Evolutionary conservation across 2,888 invertebrate species (phyloP), one percentile per base, ranked within the genome.

Genomic region (Temnothorax rugatulus): DNA sequence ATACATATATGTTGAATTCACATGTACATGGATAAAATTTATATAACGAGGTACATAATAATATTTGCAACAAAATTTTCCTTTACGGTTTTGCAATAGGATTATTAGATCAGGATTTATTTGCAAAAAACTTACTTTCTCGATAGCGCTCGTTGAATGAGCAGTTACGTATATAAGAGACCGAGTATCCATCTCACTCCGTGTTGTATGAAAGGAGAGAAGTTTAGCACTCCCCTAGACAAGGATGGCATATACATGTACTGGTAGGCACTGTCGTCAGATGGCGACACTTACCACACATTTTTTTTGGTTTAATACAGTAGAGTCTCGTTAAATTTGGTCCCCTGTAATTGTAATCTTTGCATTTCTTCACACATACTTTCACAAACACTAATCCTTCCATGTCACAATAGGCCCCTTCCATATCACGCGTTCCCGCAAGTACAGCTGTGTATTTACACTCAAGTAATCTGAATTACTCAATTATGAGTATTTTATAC

Each of bases 181-280:
- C 52, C 52, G 52, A n/a, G 52, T 52, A 52, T 21, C n/a, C 21
- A 52, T 52, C n/a, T 18, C 3, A 9, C 0, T 2, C 5, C 18
- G 59, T 44, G 74, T 98, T 97, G 97, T 98, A 98, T 98, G 97
- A 98, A 98, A 98, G 98, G 98, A 99, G 98, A 99, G 98, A 97
- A 96, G 97, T 97, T 97, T 97, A 97, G 97, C 97, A 97, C 97
- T 97, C 97, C 97, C 97, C 98, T 98, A 97, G 98, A 98, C 98
- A 98, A 98, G 93, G 93, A 93, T 91, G 93, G 93, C 92, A 63
- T 68, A 93, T 91, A 93, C 76, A 96, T 95, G 96, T 95, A 90
- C 54, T 52, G 93, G 93, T 93, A 93, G 93, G 93, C 93, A 93
- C 93, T 85, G 92, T 87, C 93, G 92, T 87, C 87, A 83, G 84